Base-by-base conservation (phyloP, 2,888 invertebrate species). In the Ophioninae sp. region DNA sequence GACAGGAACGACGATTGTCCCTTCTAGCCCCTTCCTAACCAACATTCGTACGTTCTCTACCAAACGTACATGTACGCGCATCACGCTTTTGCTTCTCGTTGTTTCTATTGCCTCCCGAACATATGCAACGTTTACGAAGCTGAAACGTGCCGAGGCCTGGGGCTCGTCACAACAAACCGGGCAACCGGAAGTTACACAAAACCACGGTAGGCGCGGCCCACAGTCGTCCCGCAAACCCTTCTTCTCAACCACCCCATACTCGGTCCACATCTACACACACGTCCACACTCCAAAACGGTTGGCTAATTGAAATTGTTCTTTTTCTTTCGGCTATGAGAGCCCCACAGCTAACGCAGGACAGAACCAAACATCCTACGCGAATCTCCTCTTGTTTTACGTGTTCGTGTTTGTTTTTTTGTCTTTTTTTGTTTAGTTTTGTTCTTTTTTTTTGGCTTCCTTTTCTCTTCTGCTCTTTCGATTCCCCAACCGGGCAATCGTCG, bases 161-260 rank as follows among this genome's bases (percentile, higher is more conserved):
- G 76, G 80, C 39, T 82, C 86, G 84, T 85, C 82, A 86, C 83
- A 85, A 81, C 75, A 72, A 86, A 82, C 85, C 87, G 86, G 86
- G 84, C 83, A 80, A 86, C 81, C 89, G 86, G 83, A 86, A 87
- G 87, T 85, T 83, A 86, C 87, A 85, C 85, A 83, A 85, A 59
- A 50, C 50, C 85, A 76, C 74, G 73, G 30, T 77, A 50, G 61
- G 79, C 74, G 69, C 70, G 21, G 57, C 59, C 69, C 64, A 57
- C 37, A 64, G 17, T 30, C 37, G 59, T 69, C 62, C 78, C 62
- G 50, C 65, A 30, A 30, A 56, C 70, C 59, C 68, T 56, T 57
- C 64, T 76, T 64, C 68, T 61, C 61, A 41, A 59, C 64, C 30
- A 39, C 37, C 72, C 3, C 8, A n/a, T n/a, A n/a, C n/a, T n/a